These are phyloP conservation scores for Periplaneta americana DNA, from an alignment of 1,140 invertebrate genomes.

Conservation along the genomic window DNA sequence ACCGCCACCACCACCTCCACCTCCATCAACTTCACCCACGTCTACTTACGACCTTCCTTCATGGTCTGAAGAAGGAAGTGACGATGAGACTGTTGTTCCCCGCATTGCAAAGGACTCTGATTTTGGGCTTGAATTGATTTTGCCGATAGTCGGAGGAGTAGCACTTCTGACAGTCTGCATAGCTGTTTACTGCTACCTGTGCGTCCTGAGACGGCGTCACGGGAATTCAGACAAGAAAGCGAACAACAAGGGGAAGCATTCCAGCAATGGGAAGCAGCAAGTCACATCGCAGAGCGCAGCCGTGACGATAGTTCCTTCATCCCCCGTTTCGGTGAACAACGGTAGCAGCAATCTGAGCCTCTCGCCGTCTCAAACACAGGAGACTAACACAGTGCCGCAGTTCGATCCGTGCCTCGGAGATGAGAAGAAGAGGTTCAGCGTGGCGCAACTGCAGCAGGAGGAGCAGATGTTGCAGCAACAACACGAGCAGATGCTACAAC, in stretches of 20 bases:
- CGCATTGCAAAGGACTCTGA: conserved; percentile 28
- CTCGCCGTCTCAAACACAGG: conserved; percentile 27
- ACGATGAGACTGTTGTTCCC: conserved; percentile 28
- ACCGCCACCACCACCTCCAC: conserved; percentile 32
- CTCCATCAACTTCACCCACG: conserved; percentile 37
- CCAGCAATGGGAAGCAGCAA: not conserved
- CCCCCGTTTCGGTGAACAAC: conserved; percentile 23
- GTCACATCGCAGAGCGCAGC: conserved; percentile 28
- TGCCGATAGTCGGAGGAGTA: conserved; percentile 36
- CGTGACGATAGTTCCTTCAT: conserved; percentile 35
- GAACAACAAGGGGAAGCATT: not conserved
- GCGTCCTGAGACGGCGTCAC: conserved; percentile 33
- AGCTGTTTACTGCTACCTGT: conserved; percentile 42
- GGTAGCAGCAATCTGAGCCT: conserved; percentile 17
- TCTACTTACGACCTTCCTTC: conserved; percentile 31
- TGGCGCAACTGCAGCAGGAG: conserved; percentile 37
- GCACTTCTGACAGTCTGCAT: conserved; percentile 36
- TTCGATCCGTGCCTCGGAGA: conserved; percentile 33
- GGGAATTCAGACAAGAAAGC: conserved; percentile 23
- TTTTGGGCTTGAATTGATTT: conserved; percentile 36
- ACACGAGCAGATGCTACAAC: conserved; percentile 1
- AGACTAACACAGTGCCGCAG: conserved; percentile 23
- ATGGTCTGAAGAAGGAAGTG: conserved; percentile 29
- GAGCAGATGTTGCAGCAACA: conserved; percentile 19
- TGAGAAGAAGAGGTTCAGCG: conserved; percentile 39